Evolutionary conservation across 2,888 invertebrate species (phyloP), one percentile per base, ranked within the genome.

Genomic region (Chromoteleia sp.): DNA sequence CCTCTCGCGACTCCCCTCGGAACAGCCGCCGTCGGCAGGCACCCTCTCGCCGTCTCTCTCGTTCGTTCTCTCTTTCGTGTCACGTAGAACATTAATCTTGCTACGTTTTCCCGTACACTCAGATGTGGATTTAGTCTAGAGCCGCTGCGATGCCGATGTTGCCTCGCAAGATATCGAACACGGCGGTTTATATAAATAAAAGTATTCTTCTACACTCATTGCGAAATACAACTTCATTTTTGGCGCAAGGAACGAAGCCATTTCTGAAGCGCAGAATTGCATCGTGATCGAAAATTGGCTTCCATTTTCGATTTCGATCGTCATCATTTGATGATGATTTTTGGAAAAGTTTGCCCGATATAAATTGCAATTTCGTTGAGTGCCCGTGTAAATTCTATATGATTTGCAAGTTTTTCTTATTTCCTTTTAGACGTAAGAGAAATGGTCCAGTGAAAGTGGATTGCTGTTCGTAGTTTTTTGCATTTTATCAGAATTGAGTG

Each of bases 41-140:
- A 74, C 79, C 82, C 79, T 71, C 74, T 54, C 70, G 79, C 68
- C 73, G 45, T 84, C 84, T 84, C 82, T 85, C 85, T 86, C 83
- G 78, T 71, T 81, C 86, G 84, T 85, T 86, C 87, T 87, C 86
- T 85, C 87, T 86, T 84, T 86, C 87, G 85, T 90, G 91, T 90
- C 91, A 89, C 89, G 88, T 87, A 87, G 89, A 91, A 91, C 91
- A 91, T 91, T 91, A 91, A 91, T 91, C 91, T 91, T 91, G 84
- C 89, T 88, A 87, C 89, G 90, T 91, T 91, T 91, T 91, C 91
- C 71, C 77, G 89, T 91, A 89, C 90, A 90, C 91, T 91, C 89
- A 87, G 88, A 91, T 91, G 91, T 91, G 91, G 90, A 91, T 91
- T 91, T 91, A 90, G 91, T 90, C 88, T 88, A 85, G 86, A 89